phyloP scores from a whole-genome alignment of 1,140 invertebrate genomes.

The Drosophila virilis region DNA sequence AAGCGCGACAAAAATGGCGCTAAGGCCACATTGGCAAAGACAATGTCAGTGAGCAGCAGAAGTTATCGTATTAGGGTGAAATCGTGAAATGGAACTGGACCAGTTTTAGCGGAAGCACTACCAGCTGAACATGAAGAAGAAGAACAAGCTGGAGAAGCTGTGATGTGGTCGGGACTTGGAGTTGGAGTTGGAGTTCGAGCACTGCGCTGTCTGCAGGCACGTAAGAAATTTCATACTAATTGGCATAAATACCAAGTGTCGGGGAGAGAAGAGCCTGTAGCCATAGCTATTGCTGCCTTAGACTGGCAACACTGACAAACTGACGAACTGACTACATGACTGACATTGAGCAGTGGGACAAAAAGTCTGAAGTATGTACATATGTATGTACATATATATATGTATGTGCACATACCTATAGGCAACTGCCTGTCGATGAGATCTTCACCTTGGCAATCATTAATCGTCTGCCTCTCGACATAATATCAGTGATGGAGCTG shows the following conservation, averaged over 20 bases:
- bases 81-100: constrained; percentile 81
- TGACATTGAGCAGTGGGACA: constrained; percentile 66
- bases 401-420: constrained; percentile 2
- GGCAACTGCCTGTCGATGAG: constrained; percentile 72
- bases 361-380: constrained; percentile 32
- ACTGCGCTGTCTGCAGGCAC: constrained; percentile 74
- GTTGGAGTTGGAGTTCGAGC: constrained; percentile 41
- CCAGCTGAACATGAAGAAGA: constrained; percentile 21
- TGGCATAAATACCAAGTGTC: constrained; percentile 84
- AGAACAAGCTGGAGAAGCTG: constrained; percentile 12
- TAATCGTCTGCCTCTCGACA: constrained; percentile 82
- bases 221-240: constrained; percentile 84
- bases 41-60: constrained; percentile 48
- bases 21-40: constrained; percentile 55
- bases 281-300: constrained; percentile 38
- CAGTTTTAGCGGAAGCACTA: constrained; percentile 83
- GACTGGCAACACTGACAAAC: constrained; percentile 58
- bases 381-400: constrained; percentile 1
- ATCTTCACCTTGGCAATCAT: constrained; percentile 84
- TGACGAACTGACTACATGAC: constrained; percentile 60
- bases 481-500: constrained; percentile 84
- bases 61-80: constrained; percentile 77
- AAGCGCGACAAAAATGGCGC: constrained; percentile 81
- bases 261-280: constrained; percentile 44
- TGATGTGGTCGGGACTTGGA: constrained; percentile 26